These are phyloP conservation scores for Calliopsis andreniformis DNA, from an alignment of 1,140 invertebrate species.

Conservation along the genomic window DNA sequence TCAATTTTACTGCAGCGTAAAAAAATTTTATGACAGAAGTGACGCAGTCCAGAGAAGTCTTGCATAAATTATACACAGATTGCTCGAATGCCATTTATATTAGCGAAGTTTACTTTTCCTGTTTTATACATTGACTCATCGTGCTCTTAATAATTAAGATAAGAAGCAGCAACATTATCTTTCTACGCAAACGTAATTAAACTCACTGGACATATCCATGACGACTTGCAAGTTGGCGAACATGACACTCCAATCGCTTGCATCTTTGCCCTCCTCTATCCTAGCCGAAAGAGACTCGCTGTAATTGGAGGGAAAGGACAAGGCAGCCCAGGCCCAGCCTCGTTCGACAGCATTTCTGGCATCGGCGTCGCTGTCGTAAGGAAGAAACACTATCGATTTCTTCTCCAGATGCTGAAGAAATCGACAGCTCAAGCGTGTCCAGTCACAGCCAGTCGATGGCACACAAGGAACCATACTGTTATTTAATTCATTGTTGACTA, in stretches of 20 bases:
- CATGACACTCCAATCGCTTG: slow-evolving; percentile 86
- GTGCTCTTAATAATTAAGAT: too few species aligned
- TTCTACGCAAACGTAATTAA: neutral
- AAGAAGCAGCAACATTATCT: too few species aligned
- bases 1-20: too few species aligned
- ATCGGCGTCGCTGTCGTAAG: slow-evolving; percentile 80
- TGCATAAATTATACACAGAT: too few species aligned
- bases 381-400: slow-evolving; percentile 83
- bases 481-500: slow-evolving; percentile 92
- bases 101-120: too few species aligned
- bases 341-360: slow-evolving; percentile 87
- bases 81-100: too few species aligned
- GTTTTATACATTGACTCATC: too few species aligned
- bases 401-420: slow-evolving; percentile 87
- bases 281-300: slow-evolving; percentile 88
- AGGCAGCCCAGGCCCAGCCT: slow-evolving; percentile 91
- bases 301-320: slow-evolving; percentile 92
- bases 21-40: too few species aligned
- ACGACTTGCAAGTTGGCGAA: slow-evolving; percentile 89
- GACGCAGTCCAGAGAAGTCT: too few species aligned
- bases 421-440: slow-evolving; percentile 87
- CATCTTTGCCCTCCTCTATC: slow-evolving; percentile 86
- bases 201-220: slow-evolving; percentile 95
- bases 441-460: slow-evolving; percentile 84
- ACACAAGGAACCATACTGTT: slow-evolving; percentile 81